Evolutionary conservation across 2,113 vertebrate species (phyloP).

Genomic region (Mixornis gularis): DNA sequence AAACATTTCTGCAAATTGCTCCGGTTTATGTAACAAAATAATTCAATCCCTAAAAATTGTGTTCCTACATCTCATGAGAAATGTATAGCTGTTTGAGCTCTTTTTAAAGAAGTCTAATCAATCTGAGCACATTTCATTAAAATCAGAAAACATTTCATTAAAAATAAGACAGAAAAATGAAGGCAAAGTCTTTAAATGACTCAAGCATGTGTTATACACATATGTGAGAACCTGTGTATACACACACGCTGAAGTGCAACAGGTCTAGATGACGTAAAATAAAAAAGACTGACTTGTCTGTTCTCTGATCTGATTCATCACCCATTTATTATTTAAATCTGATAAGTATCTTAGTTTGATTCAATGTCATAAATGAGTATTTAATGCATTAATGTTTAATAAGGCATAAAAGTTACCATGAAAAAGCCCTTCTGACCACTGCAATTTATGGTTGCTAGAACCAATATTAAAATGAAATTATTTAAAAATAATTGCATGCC

Average conservation of each 20-base stretch:
- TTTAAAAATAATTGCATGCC: not conserved
- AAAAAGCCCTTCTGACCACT: not conserved
- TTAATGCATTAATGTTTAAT: not conserved
- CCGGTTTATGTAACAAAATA: not conserved
- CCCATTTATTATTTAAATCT: not conserved
- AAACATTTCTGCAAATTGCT: not conserved
- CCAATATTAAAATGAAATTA: not conserved
- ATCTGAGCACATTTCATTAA: not conserved
- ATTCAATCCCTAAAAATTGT: not conserved
- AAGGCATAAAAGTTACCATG: not conserved
- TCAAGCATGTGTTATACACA: not conserved
- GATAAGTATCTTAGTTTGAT: not conserved
- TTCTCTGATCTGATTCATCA: not conserved
- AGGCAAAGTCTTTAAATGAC: not conserved
- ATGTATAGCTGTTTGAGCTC: not conserved
- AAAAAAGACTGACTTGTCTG: not conserved
- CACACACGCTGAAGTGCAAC: not conserved
- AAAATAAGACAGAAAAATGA: not conserved
- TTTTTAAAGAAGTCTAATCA: not conserved
- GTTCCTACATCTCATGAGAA: not conserved
- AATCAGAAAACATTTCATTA: not conserved
- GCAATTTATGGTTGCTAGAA: not conserved
- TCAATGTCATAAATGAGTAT: not conserved
- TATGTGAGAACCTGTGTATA: not conserved
- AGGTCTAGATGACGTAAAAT: not conserved